These are phyloP conservation scores for Nowickia ferox DNA, from an alignment of 2,888 invertebrate species.

Conservation along the genomic window DNA sequence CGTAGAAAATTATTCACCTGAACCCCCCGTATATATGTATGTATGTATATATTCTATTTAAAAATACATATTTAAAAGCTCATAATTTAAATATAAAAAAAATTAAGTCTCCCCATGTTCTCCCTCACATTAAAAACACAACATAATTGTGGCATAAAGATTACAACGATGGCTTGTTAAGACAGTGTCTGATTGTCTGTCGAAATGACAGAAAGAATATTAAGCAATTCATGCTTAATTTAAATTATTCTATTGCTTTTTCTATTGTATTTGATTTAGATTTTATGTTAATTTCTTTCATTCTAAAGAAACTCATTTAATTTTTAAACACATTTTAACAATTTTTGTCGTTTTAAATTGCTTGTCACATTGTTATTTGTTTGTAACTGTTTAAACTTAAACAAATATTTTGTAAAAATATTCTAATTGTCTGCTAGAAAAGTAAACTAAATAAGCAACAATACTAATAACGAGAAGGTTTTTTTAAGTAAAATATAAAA, in stretches of 20 bases:
- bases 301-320: conserved; percentile 15
- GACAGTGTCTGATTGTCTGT: conserved; percentile 18
- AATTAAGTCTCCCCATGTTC: conserved; percentile 30
- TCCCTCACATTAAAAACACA: not conserved
- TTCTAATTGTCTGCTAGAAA: conserved; percentile 48
- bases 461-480: not conserved
- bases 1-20: too few relatives aligned
- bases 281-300: conserved; percentile 58
- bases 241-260: conserved; percentile 55
- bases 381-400: conserved; percentile 52
- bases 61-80: not conserved
- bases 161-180: conserved; percentile 49
- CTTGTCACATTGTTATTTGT: conserved; percentile 58
- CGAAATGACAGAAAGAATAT: conserved; percentile 39
- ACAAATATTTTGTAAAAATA: conserved; percentile 50
- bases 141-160: conserved; percentile 39
- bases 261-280: conserved; percentile 57
- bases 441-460: not conserved
- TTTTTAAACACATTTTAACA: conserved; percentile 15
- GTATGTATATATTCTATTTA: too few relatives aligned
- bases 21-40: too few relatives aligned
- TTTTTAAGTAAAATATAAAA: not conserved
- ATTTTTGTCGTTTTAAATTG: not conserved
- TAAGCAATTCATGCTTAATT: conserved; percentile 71
- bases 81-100: not conserved